phyloP scores from a whole-genome alignment of 1,140 invertebrate genomes.

The Drosophila murphyi region DNA sequence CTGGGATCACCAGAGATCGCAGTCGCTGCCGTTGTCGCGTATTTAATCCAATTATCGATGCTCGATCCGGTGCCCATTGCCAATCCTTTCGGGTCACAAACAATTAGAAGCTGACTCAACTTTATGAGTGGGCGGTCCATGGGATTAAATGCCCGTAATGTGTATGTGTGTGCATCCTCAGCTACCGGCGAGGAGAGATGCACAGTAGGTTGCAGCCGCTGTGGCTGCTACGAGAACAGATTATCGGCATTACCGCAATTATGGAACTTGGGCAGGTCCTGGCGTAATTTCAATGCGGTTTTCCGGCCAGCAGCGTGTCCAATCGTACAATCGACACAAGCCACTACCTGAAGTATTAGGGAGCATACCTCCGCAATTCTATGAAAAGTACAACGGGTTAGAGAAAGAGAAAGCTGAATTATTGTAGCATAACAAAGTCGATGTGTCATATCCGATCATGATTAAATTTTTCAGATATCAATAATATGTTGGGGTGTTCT shows the following conservation, averaged over 20 bases:
- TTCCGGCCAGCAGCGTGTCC: conserved; percentile 65
- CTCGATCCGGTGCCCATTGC: conserved; percentile 23
- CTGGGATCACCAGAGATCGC: conserved; percentile 38
- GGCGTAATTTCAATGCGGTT: conserved; percentile 80
- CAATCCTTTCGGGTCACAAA: conserved; percentile 56
- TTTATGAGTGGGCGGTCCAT: conserved; percentile 55
- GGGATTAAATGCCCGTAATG: conserved; percentile 53
- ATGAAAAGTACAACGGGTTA: background rate
- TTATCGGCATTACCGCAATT: conserved; percentile 82
- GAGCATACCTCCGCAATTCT: background rate
- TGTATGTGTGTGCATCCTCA: conserved; percentile 21
- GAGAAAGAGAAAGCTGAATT: background rate
- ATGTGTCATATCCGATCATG: too few species aligned
- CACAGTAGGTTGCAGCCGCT: background rate
- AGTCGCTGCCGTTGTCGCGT: conserved; percentile 25
- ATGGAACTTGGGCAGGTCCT: conserved; percentile 76
- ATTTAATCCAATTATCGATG: conserved; percentile 79
- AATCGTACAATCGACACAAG: conserved; percentile 43
- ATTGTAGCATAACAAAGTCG: too few species aligned
- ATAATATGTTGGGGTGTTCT: too few species aligned
- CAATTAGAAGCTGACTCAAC: conserved; percentile 65
- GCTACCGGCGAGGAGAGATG: conserved; percentile 20
- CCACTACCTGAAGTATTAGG: conserved; percentile 35
- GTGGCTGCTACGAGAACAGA: conserved; percentile 54
- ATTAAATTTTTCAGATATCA: too few species aligned